Base-by-base conservation (phyloP, 1,140 invertebrate genomes). In the Philotrypesis tridentata region DNA sequence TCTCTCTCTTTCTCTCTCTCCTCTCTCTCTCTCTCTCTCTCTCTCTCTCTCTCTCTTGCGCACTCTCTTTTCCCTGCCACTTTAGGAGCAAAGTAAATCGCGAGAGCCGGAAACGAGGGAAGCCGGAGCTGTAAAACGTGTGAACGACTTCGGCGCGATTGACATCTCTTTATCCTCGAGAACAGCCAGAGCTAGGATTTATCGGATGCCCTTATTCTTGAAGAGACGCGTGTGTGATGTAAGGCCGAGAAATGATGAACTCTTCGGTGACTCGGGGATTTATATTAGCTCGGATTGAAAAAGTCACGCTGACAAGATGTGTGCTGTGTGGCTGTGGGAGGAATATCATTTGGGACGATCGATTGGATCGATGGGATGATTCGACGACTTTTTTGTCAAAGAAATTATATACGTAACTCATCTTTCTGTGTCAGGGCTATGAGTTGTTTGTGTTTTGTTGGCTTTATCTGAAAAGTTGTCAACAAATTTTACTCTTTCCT, bases 121-220 rank as follows among this genome's bases (percentile, higher is more conserved):
- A 61, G 11, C 27, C 27, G 31, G n/a, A 33, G 55, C 60, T 80
- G 79, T 80, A 80, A 80, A 80, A 80, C 79, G 55, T 73, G 79
- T 8, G 60, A 80, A 80, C 17, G 70, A 74, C 71, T 65, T 65
- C 14, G 61, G 21, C 40, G 17, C 70, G 33, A 48, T 79, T 63
- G 40, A 40, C 67, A 60, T 79, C 78, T 72, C 55, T 72, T 61
- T 74, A 79, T 79, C 68, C 48, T 78, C 43, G 9, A 27, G 25
- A 77, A 55, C 48, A 55, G 48, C 21, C 17, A 14, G 48, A 14
- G 17, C 48, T 17, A 55, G 21, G 21, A 55, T 55, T 55, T 55
- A 55, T 55, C 48, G 48, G 6, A 55, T 55, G 48, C 48, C 48
- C 48, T 55, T 55, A 55, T 55, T 55, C 48, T 55, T 55, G 17